These are phyloP conservation scores for Meghimatium bilineatum DNA, from an alignment of 2,888 invertebrate genomes.

Conservation along the genomic window DNA sequence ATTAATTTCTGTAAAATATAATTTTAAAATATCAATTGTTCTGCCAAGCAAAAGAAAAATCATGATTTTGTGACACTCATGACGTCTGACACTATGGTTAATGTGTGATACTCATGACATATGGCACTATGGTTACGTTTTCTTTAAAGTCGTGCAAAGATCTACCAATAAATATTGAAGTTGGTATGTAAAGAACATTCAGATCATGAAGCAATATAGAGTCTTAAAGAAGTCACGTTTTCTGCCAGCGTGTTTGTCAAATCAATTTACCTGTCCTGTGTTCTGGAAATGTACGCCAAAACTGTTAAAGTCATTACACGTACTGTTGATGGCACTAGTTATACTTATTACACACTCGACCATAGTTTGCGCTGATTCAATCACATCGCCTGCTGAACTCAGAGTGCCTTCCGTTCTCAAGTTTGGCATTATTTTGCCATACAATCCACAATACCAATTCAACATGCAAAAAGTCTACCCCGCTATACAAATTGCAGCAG, in stretches of 20 bases:
- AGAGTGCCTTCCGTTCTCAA: not conserved
- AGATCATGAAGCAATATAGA: too few relatives aligned
- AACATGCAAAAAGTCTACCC: slow-evolving; percentile 6
- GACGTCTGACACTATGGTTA: too few relatives aligned
- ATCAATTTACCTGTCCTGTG: not conserved
- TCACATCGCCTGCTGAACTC: not conserved
- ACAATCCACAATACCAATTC: not conserved
- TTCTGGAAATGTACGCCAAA: not conserved
- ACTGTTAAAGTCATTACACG: not conserved
- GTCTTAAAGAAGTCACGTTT: not conserved
- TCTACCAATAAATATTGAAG: too few relatives aligned
- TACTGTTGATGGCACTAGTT: not conserved
- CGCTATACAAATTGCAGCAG: slow-evolving; percentile 21
- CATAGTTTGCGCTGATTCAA: not conserved
- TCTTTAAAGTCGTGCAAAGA: too few relatives aligned
- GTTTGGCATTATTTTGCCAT: slow-evolving; percentile 6
- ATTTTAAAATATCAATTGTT: too few relatives aligned
- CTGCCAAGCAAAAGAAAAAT: too few relatives aligned
- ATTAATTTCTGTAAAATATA: too few relatives aligned
- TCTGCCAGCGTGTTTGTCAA: not conserved
- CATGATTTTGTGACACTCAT: too few relatives aligned
- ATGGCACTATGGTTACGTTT: too few relatives aligned
- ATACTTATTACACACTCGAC: not conserved
- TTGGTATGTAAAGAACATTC: too few relatives aligned
- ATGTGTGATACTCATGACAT: too few relatives aligned